Conservation (phyloP, 2,797 vertebrate species). For the Sebastes minor region DNA sequence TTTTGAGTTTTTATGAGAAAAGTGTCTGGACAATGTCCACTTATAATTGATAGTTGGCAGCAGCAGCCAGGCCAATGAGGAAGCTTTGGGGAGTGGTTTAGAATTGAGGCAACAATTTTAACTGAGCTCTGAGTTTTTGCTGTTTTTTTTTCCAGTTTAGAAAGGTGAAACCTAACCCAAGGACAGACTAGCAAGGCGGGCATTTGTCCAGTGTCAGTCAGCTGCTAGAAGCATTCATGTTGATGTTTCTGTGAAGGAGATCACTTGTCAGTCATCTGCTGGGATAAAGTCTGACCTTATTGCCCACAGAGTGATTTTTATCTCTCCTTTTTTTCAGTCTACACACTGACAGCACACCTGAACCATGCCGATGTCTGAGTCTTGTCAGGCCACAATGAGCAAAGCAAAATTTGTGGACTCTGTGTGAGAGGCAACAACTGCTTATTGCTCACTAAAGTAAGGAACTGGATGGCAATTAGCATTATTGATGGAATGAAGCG, state of each 20-base stretch:
- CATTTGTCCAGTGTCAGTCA: background rate
- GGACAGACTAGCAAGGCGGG: background rate
- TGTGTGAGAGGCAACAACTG: background rate
- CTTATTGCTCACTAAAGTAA: conserved; percentile 7
- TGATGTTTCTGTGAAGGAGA: conserved; percentile 3
- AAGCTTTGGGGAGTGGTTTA: background rate
- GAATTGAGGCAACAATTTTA: background rate
- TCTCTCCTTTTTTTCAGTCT: background rate
- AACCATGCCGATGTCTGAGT: background rate
- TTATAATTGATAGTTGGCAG: conserved; percentile 15
- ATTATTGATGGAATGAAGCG: conserved; percentile 40
- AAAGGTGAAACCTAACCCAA: background rate
- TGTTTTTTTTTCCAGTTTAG: background rate
- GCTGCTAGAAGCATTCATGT: background rate
- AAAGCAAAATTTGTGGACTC: conserved; percentile 20
- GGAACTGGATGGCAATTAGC: conserved; percentile 30
- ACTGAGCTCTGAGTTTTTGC: background rate
- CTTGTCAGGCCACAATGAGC: background rate
- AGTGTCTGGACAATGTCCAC: background rate
- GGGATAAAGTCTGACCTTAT: conserved; percentile 1
- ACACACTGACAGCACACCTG: background rate
- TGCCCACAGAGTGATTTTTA: background rate
- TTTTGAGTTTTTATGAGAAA: background rate
- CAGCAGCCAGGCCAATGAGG: background rate
- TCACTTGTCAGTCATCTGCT: background rate